These are phyloP conservation scores for Pholis gunnellus DNA, from an alignment of 2,113 vertebrate genomes.

Conservation along the genomic window DNA sequence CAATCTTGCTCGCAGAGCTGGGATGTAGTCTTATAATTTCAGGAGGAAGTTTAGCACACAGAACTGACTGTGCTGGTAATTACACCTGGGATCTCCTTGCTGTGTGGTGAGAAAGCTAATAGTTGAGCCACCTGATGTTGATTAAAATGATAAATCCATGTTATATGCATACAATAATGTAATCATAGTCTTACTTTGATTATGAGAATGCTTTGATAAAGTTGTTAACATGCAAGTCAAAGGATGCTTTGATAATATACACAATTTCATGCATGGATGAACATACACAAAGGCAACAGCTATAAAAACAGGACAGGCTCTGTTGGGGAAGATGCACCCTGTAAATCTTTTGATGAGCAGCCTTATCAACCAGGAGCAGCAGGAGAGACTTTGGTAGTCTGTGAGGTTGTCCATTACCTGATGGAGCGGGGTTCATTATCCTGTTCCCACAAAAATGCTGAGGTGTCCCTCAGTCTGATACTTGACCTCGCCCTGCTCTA, in stretches of 20 bases:
- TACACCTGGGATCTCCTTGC: neutral
- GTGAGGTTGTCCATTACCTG: constrained; percentile 8
- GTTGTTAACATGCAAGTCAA: constrained; percentile 55
- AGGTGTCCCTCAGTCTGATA: constrained; percentile 19
- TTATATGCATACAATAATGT: constrained; percentile 39
- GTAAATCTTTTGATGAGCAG: constrained; percentile 42
- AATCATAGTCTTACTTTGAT: constrained; percentile 59
- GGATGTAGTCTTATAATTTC: neutral
- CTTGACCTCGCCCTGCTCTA: neutral
- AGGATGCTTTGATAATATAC: constrained; percentile 49
- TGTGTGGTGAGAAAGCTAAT: neutral
- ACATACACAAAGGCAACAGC: constrained; percentile 34
- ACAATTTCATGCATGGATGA: constrained; percentile 60
- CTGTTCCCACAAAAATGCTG: constrained; percentile 8
- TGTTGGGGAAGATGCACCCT: constrained; percentile 22
- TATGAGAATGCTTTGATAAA: constrained; percentile 55
- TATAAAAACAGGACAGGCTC: constrained; percentile 33
- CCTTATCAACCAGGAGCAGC: constrained; percentile 36
- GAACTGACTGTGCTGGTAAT: neutral
- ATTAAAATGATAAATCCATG: constrained; percentile 33
- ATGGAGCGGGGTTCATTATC: constrained; percentile 34
- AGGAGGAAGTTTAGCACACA: neutral
- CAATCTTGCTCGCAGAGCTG: neutral
- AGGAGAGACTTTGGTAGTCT: constrained; percentile 11
- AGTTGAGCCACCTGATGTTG: neutral